Base-by-base conservation (phyloP, 2,888 invertebrate genomes). In the Aphrophora alni region DNA sequence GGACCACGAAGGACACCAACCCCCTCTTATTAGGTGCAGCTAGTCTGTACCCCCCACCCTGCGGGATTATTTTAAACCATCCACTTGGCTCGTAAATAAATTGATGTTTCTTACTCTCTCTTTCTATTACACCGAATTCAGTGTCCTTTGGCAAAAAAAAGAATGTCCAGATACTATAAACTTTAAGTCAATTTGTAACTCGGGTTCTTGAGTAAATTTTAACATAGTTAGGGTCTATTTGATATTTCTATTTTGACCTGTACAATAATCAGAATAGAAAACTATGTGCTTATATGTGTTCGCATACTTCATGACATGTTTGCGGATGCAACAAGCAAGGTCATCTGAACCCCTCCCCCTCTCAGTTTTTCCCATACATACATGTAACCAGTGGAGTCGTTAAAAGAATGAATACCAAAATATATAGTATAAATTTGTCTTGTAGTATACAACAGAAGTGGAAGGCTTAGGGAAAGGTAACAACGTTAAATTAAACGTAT, bases 311-410 rank as follows among this genome's bases (percentile, higher is more conserved):
- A 24, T 8, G 25, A 82, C 26, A 68, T 82, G 82, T 82, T 78
- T 78, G 25, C 7, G 44, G 14, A 81, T 14, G 24, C 75, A 68
- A 59, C 33, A 25, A 44, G 26, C 33, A 28, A 75, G 70, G 28
- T 80, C 82, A 33, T 81, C 77, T 14, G 81, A 77, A 8, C 82
- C 82, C 38, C 80, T 74, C 26, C 80, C 80, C 51, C 80, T 81
- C 14, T 72, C 75, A 17, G 85, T 85, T 85, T 87, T 86, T 82
- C 86, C 84, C 86, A n/a, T n/a, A n/a, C 86, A 86, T 86, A 85
- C 85, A 86, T 86, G 69, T 85, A 82, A 78, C 83, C 84, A 82
- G 83, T 83, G 80, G 85, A 78, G 71, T 84, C 81, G 81, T 85
- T 84, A 83, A 86, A 85, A 84, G 83, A 84, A 82, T 85, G 86